Evolutionary conservation across 2,113 vertebrate species (phyloP).

Genomic region (Nesospiza acunhae): DNA sequence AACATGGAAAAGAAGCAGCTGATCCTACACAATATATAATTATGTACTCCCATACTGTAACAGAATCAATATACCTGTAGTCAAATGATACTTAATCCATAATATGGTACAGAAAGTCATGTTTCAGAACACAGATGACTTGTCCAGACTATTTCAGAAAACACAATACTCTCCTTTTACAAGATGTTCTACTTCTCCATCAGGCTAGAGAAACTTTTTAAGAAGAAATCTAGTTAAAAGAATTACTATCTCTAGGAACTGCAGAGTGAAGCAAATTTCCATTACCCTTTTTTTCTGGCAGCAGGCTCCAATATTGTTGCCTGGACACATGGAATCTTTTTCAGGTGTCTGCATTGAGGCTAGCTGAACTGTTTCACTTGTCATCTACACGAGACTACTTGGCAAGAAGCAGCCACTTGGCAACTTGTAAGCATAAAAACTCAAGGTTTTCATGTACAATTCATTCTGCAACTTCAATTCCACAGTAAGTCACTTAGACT

Average conservation of each 20-base stretch:
- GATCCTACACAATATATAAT: neutral
- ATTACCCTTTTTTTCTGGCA: conserved; percentile 15
- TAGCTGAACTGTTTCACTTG: conserved; percentile 40
- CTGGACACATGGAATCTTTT: conserved; percentile 41
- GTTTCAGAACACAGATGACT: neutral
- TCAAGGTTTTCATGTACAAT: neutral
- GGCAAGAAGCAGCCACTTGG: conserved; percentile 12
- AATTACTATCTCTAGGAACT: neutral
- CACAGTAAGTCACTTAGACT: neutral
- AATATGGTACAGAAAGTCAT: neutral
- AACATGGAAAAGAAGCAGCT: neutral
- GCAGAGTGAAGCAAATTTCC: conserved; percentile 1
- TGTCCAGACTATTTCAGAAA: neutral
- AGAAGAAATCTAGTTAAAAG: neutral
- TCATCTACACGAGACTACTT: conserved; percentile 22
- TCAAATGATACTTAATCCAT: neutral
- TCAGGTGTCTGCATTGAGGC: conserved; percentile 32
- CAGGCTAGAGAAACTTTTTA: neutral
- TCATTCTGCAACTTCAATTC: neutral
- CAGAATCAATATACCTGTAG: neutral
- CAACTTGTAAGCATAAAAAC: neutral
- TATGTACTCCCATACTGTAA: neutral
- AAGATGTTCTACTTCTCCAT: neutral
- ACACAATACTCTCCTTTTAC: neutral
- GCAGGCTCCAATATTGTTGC: conserved; percentile 16